phyloP scores from a whole-genome alignment of 2,888 invertebrate genomes.

The Homarus gammarus region DNA sequence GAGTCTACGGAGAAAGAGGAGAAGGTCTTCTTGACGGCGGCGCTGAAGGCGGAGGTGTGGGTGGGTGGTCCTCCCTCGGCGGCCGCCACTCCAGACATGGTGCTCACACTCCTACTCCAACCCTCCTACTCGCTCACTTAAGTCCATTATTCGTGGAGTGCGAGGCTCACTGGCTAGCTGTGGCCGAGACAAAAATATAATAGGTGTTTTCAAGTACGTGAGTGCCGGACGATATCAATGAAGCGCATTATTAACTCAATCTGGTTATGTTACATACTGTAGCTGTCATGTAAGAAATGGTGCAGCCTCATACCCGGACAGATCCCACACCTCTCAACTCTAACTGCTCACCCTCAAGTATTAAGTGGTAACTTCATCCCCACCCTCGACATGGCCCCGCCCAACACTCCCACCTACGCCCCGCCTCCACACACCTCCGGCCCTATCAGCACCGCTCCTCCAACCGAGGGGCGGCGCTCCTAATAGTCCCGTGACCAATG shows the following conservation, averaged over 20 bases:
- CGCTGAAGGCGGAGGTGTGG: constrained; percentile 72
- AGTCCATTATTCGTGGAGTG: not conserved
- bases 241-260: not conserved
- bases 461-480: constrained; percentile 39
- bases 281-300: constrained; percentile 17
- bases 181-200: not conserved
- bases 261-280: not conserved
- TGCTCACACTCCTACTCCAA: not conserved
- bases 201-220: not conserved
- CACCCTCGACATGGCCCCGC: constrained; percentile 27
- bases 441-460: not conserved
- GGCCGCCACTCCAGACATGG: constrained; percentile 46
- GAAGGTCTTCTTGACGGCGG: constrained; percentile 70
- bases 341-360: constrained; percentile 34
- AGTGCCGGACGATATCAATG: not conserved
- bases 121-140: not conserved
- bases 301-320: not conserved
- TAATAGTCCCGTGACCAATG: constrained; percentile 51
- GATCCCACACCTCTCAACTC: constrained; percentile 49
- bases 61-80: constrained; percentile 42
- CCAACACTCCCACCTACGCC: constrained; percentile 5
- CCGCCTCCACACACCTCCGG: constrained; percentile 12
- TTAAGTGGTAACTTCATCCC: constrained; percentile 46
- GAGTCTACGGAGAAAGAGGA: constrained; percentile 73
- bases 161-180: not conserved